phyloP scores from a whole-genome alignment of 2,888 invertebrate genomes.

The Ptychoptera albimana region DNA sequence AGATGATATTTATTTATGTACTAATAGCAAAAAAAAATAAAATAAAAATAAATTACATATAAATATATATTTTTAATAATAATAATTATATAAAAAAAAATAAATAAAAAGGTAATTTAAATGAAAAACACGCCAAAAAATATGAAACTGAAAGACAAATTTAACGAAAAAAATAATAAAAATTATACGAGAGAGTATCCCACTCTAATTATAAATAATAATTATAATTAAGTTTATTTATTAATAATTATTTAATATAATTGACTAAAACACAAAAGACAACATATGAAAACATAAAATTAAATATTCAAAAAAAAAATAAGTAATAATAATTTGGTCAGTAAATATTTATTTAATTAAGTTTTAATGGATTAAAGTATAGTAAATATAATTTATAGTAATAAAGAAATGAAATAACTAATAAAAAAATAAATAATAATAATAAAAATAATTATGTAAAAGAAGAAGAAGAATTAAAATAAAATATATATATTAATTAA shows the following conservation, averaged over 20 bases:
- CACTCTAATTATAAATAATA: conserved; percentile 1
- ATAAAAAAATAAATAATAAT: conserved; percentile 1
- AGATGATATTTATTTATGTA: no score
- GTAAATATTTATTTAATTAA: not conserved
- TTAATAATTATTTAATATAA: not conserved
- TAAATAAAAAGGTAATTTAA: not conserved
- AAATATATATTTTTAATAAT: no score
- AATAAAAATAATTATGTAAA: not conserved
- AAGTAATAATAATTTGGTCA: not conserved
- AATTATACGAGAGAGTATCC: not conserved
- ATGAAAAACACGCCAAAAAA: not conserved
- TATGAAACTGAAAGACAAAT: not conserved
- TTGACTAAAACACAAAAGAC: conserved; percentile 1
- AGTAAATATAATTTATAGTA: not conserved
- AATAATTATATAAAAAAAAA: no score
- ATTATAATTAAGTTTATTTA: not conserved
- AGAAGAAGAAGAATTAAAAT: not conserved
- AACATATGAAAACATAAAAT: conserved; percentile 1
- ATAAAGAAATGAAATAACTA: not conserved
- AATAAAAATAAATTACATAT: no score
- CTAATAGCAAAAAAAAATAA: no score
- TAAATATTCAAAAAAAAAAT: not conserved
- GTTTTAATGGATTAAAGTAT: not conserved
- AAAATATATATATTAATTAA: not conserved
- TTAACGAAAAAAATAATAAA: not conserved